Base-by-base conservation (phyloP, 2,888 invertebrate species). In the Drosophila engyochracea region DNA sequence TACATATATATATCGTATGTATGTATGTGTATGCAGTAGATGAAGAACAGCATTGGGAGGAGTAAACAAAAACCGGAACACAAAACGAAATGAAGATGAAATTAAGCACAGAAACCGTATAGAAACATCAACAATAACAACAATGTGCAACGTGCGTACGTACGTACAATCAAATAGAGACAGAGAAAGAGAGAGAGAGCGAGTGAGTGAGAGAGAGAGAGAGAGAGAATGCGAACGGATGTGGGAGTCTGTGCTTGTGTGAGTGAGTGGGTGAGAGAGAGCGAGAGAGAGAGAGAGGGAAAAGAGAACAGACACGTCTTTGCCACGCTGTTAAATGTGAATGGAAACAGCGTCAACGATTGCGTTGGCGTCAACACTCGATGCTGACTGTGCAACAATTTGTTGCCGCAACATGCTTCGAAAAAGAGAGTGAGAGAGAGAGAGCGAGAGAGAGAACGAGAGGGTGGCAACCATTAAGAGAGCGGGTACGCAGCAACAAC, bases 331-430 rank as follows among this genome's bases (percentile, higher is more conserved):
- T 53, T 51, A 74, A 78, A 81, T 76, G 70, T 83, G 83, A 83
- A 88, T 80, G 81, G 76, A 81, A 83, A 63, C 71, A 70, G 31
- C 79, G 41, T 14, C 61, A 33, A n/a, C 49, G 51, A 47, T 25
- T 59, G 57, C 31, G 54, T n/a, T 22, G 49, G 28, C 68, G 47
- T 54, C 60, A 64, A 53, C 49, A 52, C 51, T 41, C 57, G 60
- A 19, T 67, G 80, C 70, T 76, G 76, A 72, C 82, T 73, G 79
- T 82, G 90, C 89, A 87, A 85, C 89, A 89, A 85, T 86, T 87
- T 89, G 88, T 88, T 87, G 85, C 85, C 81, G 75, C 76, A 82
- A 70, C 75, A 79, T 73, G 65, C 74, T 61, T 25, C 35, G 14
- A 35, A 51, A 51, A 70, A 9, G 5, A 39, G 47, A 37, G 16